Evolutionary conservation across 2,113 vertebrate genomes (phyloP).

Genomic region (Anseranas semipalmata): DNA sequence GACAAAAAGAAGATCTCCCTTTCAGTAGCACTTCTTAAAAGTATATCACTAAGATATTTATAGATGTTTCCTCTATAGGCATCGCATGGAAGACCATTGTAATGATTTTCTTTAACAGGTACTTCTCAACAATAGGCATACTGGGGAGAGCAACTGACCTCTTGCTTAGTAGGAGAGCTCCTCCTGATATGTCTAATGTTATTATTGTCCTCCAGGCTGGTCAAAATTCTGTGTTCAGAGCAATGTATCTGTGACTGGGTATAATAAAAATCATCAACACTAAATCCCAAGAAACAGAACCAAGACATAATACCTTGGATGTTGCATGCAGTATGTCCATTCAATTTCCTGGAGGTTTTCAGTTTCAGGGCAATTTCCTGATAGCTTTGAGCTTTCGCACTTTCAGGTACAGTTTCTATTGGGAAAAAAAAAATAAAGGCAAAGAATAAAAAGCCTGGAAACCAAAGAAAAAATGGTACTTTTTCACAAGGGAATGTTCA

Average conservation of each 20-base stretch:
- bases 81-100: not conserved
- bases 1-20: not conserved
- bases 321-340: conserved; percentile 30
- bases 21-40: not conserved
- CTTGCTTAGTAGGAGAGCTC: not conserved
- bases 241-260: not conserved
- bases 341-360: conserved; percentile 77
- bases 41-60: conserved; percentile 10
- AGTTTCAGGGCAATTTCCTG: conserved; percentile 77
- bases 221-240: not conserved
- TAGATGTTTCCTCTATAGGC: not conserved
- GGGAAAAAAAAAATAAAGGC: not conserved
- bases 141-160: not conserved
- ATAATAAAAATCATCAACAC: conserved; percentile 15
- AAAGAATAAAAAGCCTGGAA: conserved; percentile 20
- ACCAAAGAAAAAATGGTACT: conserved; percentile 46
- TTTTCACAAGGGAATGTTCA: conserved; percentile 41
- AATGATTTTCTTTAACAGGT: not conserved
- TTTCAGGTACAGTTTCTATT: conserved; percentile 56
- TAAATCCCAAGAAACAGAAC: conserved; percentile 49
- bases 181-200: not conserved
- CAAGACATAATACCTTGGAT: conserved; percentile 40
- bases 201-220: not conserved
- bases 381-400: conserved; percentile 53
- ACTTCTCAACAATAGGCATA: not conserved